Evolutionary conservation across 37 sponge, comb jelly and placozoan genomes (phyloP), one percentile per base, ranked within the genome.

Genomic region (Oscarella lobularis): DNA sequence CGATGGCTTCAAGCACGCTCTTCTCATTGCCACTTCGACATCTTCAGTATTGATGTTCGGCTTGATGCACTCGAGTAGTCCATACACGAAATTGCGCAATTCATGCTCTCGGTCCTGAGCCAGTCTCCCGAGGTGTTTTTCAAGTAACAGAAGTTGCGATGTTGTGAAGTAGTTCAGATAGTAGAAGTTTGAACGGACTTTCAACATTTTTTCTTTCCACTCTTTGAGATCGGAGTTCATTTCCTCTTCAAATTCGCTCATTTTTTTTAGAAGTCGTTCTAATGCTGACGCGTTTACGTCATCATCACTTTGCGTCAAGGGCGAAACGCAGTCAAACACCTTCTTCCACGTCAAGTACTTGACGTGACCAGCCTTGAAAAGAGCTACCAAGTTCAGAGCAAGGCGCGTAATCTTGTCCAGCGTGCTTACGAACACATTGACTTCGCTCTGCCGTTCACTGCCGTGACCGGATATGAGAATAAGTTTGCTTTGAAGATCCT

Each of bases 401-500:
- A 48, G 60, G 14, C 60, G 60, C 14, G 20, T 20, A 48, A 20
- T 48, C 60, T 20, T 48, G 20, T 20, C 20, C 9, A 48, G 60
- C 60, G 20, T n/a, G 14, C 20, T 20, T 48, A 48, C 60, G 20
- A 48, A 48, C 60, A 48, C 20, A 48, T 48, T 20, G 14, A 48
- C 60, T 48, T 9, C 20, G 6, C 29, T 14, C 29, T 20, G 5
- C 4, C 29, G 71, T 4, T 68, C 33, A n/a, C 31, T 5, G 29
- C 4, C 29, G 33, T 68, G 6, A 4, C 71, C 71, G 29, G n/a
- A 4, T 14, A 68, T 14, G 33, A 68, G 71, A 5, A 68, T 14
- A 31, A 68, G 29, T 34, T 68, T 68, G 71, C 71, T 68, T 4
- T 68, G n/a, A 31, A 68, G 29, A 14, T 68, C 71, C 29, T 68